Conservation (phyloP, 2,888 invertebrate genomes). For the Linnaemya vulpina region DNA sequence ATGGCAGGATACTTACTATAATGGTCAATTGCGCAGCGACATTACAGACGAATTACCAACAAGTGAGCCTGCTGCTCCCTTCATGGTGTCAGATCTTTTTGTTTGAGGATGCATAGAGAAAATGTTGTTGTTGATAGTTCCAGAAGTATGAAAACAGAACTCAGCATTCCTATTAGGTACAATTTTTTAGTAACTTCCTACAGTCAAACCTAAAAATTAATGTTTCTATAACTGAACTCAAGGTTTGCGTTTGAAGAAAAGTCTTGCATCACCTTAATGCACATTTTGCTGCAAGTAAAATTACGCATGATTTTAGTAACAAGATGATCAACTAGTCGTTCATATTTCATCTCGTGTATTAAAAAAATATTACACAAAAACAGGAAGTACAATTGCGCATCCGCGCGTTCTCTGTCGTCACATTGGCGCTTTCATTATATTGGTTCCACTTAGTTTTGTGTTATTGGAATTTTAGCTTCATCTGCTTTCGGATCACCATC, state of each 20-base stretch:
- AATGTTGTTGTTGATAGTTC: too few species aligned
- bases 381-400: conserved; percentile 73
- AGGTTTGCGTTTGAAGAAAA: not conserved
- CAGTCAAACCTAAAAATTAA: too few species aligned
- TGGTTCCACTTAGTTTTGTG: conserved; percentile 44
- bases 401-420: conserved; percentile 72
- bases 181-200: too few species aligned
- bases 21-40: too few species aligned
- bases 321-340: conserved; percentile 42
- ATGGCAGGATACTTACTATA: too few species aligned
- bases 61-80: too few species aligned
- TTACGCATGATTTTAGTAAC: conserved; percentile 33
- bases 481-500: conserved; percentile 18
- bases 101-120: too few species aligned
- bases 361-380: conserved; percentile 22
- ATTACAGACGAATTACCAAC: too few species aligned
- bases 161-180: too few species aligned
- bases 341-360: conserved; percentile 30
- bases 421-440: conserved; percentile 65
- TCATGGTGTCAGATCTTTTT: too few species aligned
- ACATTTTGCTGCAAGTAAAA: not conserved
- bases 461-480: conserved; percentile 17
- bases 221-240: too few species aligned
- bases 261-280: not conserved
- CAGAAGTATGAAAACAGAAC: too few species aligned